phyloP scores from a whole-genome alignment of 2,797 vertebrate species.

The Micrastur ruficollis region DNA sequence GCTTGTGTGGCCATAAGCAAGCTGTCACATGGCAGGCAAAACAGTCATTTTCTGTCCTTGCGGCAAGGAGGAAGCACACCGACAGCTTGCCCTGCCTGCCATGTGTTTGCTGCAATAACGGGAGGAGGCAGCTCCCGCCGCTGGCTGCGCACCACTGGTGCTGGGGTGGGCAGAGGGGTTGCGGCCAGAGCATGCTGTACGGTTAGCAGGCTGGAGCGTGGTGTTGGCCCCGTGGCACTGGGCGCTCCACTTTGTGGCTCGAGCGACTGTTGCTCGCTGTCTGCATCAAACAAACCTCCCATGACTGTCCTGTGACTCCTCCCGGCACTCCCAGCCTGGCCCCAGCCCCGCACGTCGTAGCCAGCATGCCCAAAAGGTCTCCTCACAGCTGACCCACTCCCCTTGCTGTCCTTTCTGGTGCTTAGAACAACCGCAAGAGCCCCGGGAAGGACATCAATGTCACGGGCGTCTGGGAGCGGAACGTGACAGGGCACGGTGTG shows the following conservation, averaged over 20 bases:
- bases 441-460: slow-evolving; percentile 94
- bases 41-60: background rate
- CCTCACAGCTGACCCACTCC: background rate
- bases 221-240: rapidly evolving
- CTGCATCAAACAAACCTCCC: rapidly evolving
- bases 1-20: rapidly evolving
- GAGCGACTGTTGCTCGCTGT: rapidly evolving
- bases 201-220: background rate
- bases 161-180: background rate
- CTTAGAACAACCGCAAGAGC: slow-evolving; percentile 85
- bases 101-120: rapidly evolving
- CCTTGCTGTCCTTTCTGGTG: background rate
- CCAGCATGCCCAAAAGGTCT: background rate
- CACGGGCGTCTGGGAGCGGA: slow-evolving; percentile 93
- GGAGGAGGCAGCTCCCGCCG: background rate
- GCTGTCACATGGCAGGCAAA: rapidly evolving
- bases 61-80: rapidly evolving
- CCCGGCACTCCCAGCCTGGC: background rate
- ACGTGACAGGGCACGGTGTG: slow-evolving; percentile 90
- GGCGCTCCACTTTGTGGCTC: rapidly evolving
- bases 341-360: rapidly evolving
- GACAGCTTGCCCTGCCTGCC: background rate
- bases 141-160: rapidly evolving
- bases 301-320: background rate
- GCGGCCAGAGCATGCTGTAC: rapidly evolving